A percentile compares a stretch with the other conserved stretches of the same genome.
Evolutionary conservation across 2,113 vertebrate species (phyloP).

Genomic region (Cyanistes caeruleus): DNA sequence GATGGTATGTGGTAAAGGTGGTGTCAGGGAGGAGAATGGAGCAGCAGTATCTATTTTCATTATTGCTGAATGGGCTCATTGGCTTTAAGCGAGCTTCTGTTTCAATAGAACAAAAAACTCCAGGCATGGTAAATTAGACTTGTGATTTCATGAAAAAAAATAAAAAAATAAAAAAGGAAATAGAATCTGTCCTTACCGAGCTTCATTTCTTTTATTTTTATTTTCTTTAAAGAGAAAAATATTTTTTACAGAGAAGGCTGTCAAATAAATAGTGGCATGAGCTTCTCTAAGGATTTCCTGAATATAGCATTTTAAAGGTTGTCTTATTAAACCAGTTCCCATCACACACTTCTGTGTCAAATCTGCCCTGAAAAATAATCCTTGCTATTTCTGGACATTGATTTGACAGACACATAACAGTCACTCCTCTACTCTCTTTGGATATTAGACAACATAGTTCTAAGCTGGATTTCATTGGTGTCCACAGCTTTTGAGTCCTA

Average conservation of each 20-base stretch:
- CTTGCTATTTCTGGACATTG: not conserved
- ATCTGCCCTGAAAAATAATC: not conserved
- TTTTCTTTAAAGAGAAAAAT: not conserved
- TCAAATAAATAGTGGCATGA: not conserved
- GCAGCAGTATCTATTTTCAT: not conserved
- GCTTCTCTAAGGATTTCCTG: not conserved
- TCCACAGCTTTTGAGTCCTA: not conserved
- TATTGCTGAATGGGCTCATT: not conserved
- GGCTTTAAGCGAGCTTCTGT: not conserved
- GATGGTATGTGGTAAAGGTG: not conserved
- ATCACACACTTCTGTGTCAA: not conserved
- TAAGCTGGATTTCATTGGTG: not conserved
- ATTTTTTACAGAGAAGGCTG: not conserved
- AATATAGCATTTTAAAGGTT: not conserved
- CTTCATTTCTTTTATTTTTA: slow-evolving; percentile 5
- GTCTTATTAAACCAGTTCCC: slow-evolving; percentile 22
- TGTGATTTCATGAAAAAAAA: not conserved
- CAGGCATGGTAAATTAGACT: not conserved
- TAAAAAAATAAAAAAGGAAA: not conserved
- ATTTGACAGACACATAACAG: not conserved
- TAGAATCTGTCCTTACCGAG: not conserved
- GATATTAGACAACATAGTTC: not conserved
- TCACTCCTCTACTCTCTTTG: not conserved
- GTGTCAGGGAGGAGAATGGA: not conserved
- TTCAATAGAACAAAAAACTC: not conserved